A percentile compares a stretch with the other conserved stretches of the same genome.
phyloP scores from a whole-genome alignment of 2,888 invertebrate genomes.

The Autographa pulchrina region DNA sequence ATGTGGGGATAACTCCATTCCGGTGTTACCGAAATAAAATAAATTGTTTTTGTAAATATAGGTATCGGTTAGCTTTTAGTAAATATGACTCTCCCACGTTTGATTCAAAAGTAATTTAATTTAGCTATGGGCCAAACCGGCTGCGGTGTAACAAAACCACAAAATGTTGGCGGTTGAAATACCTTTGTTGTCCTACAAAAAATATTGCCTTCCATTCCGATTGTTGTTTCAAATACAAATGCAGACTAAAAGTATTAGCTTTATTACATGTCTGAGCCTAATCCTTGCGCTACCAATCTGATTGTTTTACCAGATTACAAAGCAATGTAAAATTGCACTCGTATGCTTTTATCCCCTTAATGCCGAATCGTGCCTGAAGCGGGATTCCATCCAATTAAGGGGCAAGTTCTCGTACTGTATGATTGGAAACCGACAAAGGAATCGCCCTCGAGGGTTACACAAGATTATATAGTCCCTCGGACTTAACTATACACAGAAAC shows the following conservation, averaged over 20 bases:
- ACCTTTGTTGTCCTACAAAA: constrained; percentile 41
- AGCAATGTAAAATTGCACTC: constrained; percentile 69
- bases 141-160: constrained; percentile 35
- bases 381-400: constrained; percentile 82
- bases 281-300: constrained; percentile 54
- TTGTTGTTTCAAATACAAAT: constrained; percentile 32
- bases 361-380: constrained; percentile 72
- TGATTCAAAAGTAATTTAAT: constrained; percentile 48
- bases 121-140: constrained; percentile 28
- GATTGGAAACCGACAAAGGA: constrained; percentile 80
- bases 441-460: constrained; percentile 66
- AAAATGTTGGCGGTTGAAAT: constrained; percentile 28
- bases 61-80: constrained; percentile 36
- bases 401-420: constrained; percentile 80
- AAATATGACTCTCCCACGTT: constrained; percentile 29
- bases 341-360: constrained; percentile 64
- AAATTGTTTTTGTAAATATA: constrained; percentile 37
- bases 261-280: constrained; percentile 51
- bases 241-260: constrained; percentile 44
- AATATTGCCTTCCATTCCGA: constrained; percentile 28
- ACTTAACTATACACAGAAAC: constrained; percentile 73
- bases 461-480: constrained; percentile 71
- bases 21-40: constrained; percentile 41
- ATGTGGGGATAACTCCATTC: constrained; percentile 51
- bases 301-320: constrained; percentile 66